phyloP scores from a whole-genome alignment of 2,888 invertebrate species.

The Trissoscelio sp. region DNA sequence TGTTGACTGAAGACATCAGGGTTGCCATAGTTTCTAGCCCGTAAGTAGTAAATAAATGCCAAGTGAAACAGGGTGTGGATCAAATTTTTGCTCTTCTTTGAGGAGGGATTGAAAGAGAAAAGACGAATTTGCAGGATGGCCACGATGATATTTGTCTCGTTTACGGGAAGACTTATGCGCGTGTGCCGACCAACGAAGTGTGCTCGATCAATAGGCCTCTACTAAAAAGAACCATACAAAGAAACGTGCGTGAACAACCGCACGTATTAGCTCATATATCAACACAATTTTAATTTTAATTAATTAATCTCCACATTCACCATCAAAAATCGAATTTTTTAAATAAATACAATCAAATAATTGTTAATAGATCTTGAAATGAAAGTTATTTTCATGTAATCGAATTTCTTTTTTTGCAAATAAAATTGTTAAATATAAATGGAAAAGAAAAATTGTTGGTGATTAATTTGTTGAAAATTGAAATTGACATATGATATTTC shows the following conservation, averaged over 20 bases:
- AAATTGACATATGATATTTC: neutral
- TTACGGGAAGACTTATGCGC: conserved; percentile 83
- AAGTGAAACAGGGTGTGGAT: conserved; percentile 50
- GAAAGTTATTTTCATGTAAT: too few species aligned
- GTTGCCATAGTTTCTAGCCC: conserved; percentile 72
- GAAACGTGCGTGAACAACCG: conserved; percentile 70
- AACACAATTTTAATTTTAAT: conserved; percentile 40
- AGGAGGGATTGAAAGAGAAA: conserved; percentile 71
- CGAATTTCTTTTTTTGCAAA: too few species aligned
- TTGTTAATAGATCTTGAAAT: too few species aligned
- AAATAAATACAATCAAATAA: too few species aligned
- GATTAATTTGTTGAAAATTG: neutral
- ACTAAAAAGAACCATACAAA: conserved; percentile 78
- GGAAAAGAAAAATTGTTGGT: too few species aligned
- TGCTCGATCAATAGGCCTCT: conserved; percentile 81
- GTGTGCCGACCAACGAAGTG: conserved; percentile 75
- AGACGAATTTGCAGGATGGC: conserved; percentile 80
- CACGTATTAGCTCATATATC: conserved; percentile 54
- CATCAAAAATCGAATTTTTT: neutral
- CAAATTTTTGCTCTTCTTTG: conserved; percentile 62
- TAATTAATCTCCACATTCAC: conserved; percentile 6
- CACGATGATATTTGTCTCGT: conserved; percentile 83
- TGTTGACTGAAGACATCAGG: too few species aligned
- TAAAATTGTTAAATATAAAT: too few species aligned
- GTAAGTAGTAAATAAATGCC: conserved; percentile 54